Evolutionary conservation across 2,888 invertebrate species (phyloP).

Genomic region (Caenorhabditis sp.): DNA sequence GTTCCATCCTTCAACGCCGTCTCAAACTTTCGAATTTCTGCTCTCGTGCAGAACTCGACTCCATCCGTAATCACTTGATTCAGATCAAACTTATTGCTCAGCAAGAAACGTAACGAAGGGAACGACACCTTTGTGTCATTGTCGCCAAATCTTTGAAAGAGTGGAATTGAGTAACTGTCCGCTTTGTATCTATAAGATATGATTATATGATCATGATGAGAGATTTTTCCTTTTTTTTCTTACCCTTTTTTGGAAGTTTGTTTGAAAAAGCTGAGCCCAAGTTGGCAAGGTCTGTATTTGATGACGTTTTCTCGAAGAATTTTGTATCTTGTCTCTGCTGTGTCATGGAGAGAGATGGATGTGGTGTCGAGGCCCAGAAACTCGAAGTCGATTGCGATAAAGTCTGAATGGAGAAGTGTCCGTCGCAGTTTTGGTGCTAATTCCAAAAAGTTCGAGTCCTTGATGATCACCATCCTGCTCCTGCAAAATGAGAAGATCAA

Average conservation of each 20-base stretch:
- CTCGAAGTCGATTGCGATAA: conserved; percentile 59
- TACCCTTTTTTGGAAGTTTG: conserved; percentile 31
- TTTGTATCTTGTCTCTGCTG: conserved; percentile 21
- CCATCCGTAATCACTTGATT: conserved; percentile 54
- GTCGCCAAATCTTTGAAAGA: conserved; percentile 42
- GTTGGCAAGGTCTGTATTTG: conserved; percentile 52
- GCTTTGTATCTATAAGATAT: conserved; percentile 35
- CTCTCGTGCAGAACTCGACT: conserved; percentile 49
- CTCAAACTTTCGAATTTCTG: conserved; percentile 23
- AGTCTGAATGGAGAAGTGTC: conserved; percentile 6
- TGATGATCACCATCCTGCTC: conserved; percentile 43
- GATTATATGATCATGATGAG: not conserved
- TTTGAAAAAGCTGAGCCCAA: conserved; percentile 51
- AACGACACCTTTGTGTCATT: conserved; percentile 7
- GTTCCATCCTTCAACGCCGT: conserved; percentile 17
- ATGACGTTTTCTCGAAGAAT: conserved; percentile 36
- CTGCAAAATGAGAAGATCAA: conserved; percentile 11
- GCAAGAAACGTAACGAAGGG: conserved; percentile 41
- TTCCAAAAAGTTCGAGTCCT: conserved; percentile 45
- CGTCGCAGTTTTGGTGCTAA: conserved; percentile 20
- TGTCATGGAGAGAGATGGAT: conserved; percentile 42
- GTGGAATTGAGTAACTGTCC: conserved; percentile 51
- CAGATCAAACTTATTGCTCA: conserved; percentile 39
- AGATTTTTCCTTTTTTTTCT: not conserved
- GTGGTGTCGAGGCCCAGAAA: conserved; percentile 48